Evolutionary conservation across 2,113 vertebrate genomes (phyloP).

Genomic region (Sphaerodactylus townsendi): DNA sequence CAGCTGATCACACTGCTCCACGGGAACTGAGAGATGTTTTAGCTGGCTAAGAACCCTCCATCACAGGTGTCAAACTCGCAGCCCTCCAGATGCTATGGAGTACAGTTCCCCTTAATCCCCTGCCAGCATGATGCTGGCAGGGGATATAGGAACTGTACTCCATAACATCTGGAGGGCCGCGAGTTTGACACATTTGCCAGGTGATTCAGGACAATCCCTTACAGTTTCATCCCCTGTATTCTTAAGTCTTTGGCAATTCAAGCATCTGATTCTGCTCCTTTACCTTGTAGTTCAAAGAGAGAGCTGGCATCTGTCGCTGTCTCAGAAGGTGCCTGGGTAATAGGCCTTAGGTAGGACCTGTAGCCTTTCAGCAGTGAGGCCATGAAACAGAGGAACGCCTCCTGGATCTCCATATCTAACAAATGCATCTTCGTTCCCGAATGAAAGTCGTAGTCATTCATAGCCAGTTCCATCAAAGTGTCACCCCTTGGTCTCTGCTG

Average conservation of each 20-base stretch:
- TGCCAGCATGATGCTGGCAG: no score
- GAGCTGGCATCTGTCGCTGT: conserved; percentile 96
- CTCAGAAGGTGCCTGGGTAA: conserved; percentile 96
- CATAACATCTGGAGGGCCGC: no score
- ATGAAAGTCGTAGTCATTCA: conserved; percentile 89
- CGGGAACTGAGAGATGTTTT: neutral
- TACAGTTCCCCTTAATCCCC: no score
- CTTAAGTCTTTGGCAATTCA: neutral
- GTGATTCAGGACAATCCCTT: neutral
- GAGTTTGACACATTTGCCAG: no score
- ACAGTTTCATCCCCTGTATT: neutral
- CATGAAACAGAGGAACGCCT: conserved; percentile 97
- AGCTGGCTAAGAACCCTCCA: neutral
- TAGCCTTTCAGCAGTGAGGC: conserved; percentile 97
- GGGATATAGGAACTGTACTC: no score
- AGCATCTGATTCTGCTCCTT: conserved; percentile 22
- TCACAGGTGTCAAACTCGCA: no score
- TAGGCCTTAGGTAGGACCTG: conserved; percentile 91
- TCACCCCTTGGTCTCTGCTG: conserved; percentile 91
- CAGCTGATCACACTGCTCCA: no score
- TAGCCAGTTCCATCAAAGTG: conserved; percentile 85
- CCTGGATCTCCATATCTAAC: conserved; percentile 96
- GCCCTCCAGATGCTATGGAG: no score
- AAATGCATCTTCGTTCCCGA: conserved; percentile 89
- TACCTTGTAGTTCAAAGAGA: conserved; percentile 96